Base-by-base conservation (phyloP, 2,888 invertebrate species). In the Halictus ligatus region DNA sequence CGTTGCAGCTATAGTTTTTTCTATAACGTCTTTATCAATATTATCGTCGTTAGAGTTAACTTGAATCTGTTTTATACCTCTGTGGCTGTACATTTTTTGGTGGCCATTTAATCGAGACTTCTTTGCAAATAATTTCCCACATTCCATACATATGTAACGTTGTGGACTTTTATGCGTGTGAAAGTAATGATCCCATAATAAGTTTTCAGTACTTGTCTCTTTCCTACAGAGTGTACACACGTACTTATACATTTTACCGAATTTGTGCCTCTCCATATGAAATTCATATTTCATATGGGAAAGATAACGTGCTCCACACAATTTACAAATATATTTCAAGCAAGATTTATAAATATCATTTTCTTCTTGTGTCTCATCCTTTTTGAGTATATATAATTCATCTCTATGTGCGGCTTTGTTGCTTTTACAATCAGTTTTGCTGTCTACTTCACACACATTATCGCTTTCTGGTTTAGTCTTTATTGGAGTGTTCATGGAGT, bases 101-200 rank as follows among this genome's bases (percentile, higher is more conserved):
- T 92, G 92, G 2, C 79, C 77, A 15, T 81, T 88, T 18, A 92
- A 73, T 78, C 83, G 83, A 8, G 88, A 78, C 21, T 75, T 75
- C 60, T 87, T 91, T 15, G 71, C 29, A 69, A 88, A 92, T 64
- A 86, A 13, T 60, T 85, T 90, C 8, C 85, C 83, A 50, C 92
- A 92, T 60, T 88, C 83, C 21, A 72, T 40, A 29, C 92, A 91
- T 77, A 76, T 64, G 50, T 84, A 90, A 15, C 85, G 83, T 75
- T 83, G 77, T 10, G 84, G 71, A 54, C 80, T 89, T 54, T 86
- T 91, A 67, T 92, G 92, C 0, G 81, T 83, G 18, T 91, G 85
- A 74, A 77, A 88, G 54, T 92, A 92, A 76, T 92, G 92, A 84
- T 90, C 88, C 91, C 92, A 92, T 46, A 92, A 74, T 50, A 87